Base-by-base conservation (phyloP, 2,797 vertebrate genomes). In the Philypnodon macrostomus region DNA sequence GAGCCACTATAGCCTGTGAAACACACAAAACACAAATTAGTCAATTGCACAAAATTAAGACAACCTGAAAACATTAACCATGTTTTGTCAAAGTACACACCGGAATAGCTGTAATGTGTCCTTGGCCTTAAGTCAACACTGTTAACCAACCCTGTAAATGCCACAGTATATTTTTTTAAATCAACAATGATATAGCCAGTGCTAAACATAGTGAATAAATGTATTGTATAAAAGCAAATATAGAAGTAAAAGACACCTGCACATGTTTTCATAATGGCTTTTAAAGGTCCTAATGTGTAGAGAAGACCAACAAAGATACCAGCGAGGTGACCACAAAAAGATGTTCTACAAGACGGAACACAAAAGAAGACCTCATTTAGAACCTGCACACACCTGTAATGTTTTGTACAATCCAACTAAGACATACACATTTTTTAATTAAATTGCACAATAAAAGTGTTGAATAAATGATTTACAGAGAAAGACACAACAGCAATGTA, bases 251-350 rank as follows among this genome's bases (percentile, higher is more conserved):
- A 14, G 67, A 58, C 57, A 97, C 96, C 94, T 93, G 92, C 74
- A 83, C 85, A 91, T 5, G 27, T 71, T 63, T 85, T 67, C 93
- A 98, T 93, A 61, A 92, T 52, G 13, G 47, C 80, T 81, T 87
- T 90, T 76, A 98, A 87, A 5, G 95, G 95, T 41, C 95, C 95
- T 0, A 64, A 42, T 0, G 89, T 92, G 70, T 98, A 98, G 70
- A 98, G 88, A 46, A 98, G 70, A 47, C 96, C 96, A 60, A 97
- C 94, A 47, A 98, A 85, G 81, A 98, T 98, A 1, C 96, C 96
- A 4, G 96, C 79, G 65, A 98, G 88, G 63, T 98, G 96, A 31
- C 95, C 95, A 3, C 93, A 71, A 1, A 98, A 93, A 18, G 96
- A 98, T 10, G 93, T 88, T 70, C 96, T 98, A 69, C 21, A 57